Percentiles rank a stretch among this genome's conserved stretches.
These are phyloP conservation scores for Lepidotrigona ventralis DNA, from an alignment of 1,140 invertebrate species.

Conservation along the genomic window DNA sequence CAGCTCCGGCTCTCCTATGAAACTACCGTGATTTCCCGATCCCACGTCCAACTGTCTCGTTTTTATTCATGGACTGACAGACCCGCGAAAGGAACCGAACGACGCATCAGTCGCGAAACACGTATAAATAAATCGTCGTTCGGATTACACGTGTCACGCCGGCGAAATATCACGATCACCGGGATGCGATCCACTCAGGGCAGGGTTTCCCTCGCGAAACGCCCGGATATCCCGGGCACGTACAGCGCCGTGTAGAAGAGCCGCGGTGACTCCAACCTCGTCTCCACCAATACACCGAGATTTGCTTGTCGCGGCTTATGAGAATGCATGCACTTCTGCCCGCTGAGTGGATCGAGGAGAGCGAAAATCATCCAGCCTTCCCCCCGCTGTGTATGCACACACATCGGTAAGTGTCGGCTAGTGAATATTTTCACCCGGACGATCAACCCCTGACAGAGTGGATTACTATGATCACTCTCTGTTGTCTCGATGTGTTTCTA, in stretches of 20 bases:
- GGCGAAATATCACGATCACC: slow-evolving; percentile 40
- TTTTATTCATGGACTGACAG: slow-evolving; percentile 43
- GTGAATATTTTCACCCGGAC: background rate
- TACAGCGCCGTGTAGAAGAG: background rate
- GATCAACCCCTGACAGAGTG: background rate
- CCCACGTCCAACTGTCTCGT: slow-evolving; percentile 38
- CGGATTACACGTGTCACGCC: slow-evolving; percentile 45
- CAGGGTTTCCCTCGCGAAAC: background rate
- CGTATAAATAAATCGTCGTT: slow-evolving; percentile 50
- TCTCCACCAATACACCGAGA: slow-evolving; percentile 29
- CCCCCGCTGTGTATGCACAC: background rate
- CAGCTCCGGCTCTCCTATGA: no score
- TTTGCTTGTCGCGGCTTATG: slow-evolving; percentile 43
- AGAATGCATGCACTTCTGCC: slow-evolving; percentile 38
- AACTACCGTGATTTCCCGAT: background rate
- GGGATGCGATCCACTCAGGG: slow-evolving; percentile 3
- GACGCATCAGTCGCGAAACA: background rate
- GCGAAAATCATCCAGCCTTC: background rate
- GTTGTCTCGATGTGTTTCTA: no score
- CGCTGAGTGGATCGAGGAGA: slow-evolving; percentile 13
- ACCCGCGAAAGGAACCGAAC: slow-evolving; percentile 1
- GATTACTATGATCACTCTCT: no score
- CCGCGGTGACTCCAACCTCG: background rate
- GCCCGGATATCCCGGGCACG: slow-evolving; percentile 35
- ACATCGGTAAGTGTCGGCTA: background rate